A percentile compares a stretch with the other conserved stretches of the same genome.
Evolutionary conservation across 2,888 invertebrate genomes (phyloP).

Genomic region (Macrosoma leucophasiata): DNA sequence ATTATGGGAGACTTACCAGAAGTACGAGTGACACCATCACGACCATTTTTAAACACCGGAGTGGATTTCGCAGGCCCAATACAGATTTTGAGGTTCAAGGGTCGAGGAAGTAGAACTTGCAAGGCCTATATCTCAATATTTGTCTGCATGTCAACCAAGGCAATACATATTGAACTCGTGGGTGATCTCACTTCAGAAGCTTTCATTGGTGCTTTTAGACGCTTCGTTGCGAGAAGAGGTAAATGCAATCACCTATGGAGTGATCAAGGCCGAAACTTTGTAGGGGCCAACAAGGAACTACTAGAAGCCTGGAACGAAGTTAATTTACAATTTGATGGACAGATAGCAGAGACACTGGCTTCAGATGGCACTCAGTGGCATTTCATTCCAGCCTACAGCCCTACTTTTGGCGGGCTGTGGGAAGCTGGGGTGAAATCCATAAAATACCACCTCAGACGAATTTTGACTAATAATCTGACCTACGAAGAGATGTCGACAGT

Average conservation of each 20-base stretch:
- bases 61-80: constrained; percentile 2
- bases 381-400: constrained; percentile 20
- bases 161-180: constrained; percentile 19
- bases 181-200: constrained; percentile 14
- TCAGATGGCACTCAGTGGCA: constrained; percentile 22
- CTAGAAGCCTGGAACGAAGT: constrained; percentile 13
- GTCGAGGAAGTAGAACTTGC: constrained; percentile 4
- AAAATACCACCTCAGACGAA: constrained; percentile 17
- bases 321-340: constrained; percentile 8
- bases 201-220: constrained; percentile 18
- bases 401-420: constrained; percentile 24
- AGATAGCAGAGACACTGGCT: constrained; percentile 8
- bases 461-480: constrained; percentile 15
- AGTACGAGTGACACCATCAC: constrained; percentile 2
- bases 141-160: constrained; percentile 18
- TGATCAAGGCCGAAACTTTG: constrained; percentile 22
- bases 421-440: constrained; percentile 22
- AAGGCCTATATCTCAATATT: constrained; percentile 22
- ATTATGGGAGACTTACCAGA: constrained; percentile 5
- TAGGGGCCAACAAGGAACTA: constrained; percentile 21
- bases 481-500: constrained; percentile 19
- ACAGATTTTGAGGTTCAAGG: not conserved
- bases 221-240: constrained; percentile 26
- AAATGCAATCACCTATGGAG: constrained; percentile 20
- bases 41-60: constrained; percentile 1